Evolutionary conservation across 2,888 invertebrate species (phyloP), one percentile per base, ranked within the genome.

Genomic region (Aporophyla nigra): DNA sequence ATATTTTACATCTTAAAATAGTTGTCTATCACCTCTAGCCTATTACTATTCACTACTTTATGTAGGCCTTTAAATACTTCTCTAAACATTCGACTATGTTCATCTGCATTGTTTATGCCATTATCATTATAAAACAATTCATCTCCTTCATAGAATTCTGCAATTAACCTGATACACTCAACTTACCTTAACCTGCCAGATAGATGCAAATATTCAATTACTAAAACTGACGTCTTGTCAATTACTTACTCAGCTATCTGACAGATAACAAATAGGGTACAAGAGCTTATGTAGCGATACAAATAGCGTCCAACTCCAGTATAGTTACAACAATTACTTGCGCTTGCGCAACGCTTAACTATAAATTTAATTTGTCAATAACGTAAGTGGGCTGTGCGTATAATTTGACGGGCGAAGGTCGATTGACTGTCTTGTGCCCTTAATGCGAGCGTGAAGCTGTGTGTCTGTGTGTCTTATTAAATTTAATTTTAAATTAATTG

Each of bases 361-460:
- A 86, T 88, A 89, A 89, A 89, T 88, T 87, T 87, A 88, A 91
- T 90, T 91, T 91, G 90, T 91, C 91, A 88, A 87, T 90, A 83
- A 76, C 73, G 80, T 68, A 74, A 76, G 92, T 92, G 89, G 92
- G 92, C 83, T 84, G 90, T 74, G 80, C 80, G 79, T 87, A 83
- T 87, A 88, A 90, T 86, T 84, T 85, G 90, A 91, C 89, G 81
- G 66, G 69, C 80, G 89, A 91, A 92, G 91, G 91, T 90, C 89
- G 85, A 78, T 76, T 51, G 84, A 81, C 78, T 84, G 85, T 83
- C 65, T 74, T 56, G 76, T 80, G 81, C 84, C 83, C 83, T 83
- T 83, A 84, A 83, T 78, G 71, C 74, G 68, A 74, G 71, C 61
- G 71, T 71, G 53, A 68, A 75, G 69, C 59, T 61, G 80, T 59